phyloP scores from a whole-genome alignment of 1,140 invertebrate genomes.

The Eulimnadia texana region DNA sequence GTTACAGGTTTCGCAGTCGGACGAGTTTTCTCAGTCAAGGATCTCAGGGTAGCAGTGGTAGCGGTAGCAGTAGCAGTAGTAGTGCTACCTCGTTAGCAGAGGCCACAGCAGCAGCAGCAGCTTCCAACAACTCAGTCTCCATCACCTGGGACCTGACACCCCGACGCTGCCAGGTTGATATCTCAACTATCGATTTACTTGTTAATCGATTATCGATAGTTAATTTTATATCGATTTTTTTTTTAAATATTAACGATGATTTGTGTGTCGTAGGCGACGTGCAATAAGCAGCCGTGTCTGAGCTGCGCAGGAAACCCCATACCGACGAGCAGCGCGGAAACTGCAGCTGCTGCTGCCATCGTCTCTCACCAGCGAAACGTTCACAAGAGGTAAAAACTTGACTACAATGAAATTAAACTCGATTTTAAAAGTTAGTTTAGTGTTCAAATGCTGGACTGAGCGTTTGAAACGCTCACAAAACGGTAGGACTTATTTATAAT shows the following conservation, averaged over 20 bases:
- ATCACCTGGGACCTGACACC: background rate
- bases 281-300: conserved; percentile 7
- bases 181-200: too few species aligned
- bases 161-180: background rate
- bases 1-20: background rate
- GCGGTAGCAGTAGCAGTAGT: too few species aligned
- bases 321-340: background rate
- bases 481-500: too few species aligned
- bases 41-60: background rate
- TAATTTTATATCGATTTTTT: too few species aligned
- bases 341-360: background rate
- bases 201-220: too few species aligned
- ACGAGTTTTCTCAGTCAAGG: background rate
- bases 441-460: too few species aligned
- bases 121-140: background rate
- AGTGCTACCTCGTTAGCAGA: too few species aligned
- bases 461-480: too few species aligned
- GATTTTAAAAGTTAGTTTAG: background rate
- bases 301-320: conserved; percentile 7
- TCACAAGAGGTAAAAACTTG: background rate
- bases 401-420: too few species aligned
- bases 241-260: background rate
- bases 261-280: background rate
- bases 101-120: background rate
- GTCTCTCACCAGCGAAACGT: background rate